A percentile compares a stretch with the other conserved stretches of the same genome.
Evolutionary conservation across 2,113 vertebrate genomes (phyloP).

Genomic region (Plecotus auritus): DNA sequence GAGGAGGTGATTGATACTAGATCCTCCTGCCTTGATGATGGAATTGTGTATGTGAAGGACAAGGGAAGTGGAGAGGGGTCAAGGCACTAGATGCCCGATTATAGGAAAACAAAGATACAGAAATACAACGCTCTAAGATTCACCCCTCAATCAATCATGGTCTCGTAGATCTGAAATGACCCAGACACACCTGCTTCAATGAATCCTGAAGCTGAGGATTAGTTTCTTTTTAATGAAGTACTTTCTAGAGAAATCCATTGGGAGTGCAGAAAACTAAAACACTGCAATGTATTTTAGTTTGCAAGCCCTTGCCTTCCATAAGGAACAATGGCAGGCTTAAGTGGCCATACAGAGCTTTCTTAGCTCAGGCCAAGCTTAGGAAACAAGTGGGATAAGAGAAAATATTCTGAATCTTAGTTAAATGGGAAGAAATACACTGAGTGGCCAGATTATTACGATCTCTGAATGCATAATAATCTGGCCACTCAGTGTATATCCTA

Average conservation of each 20-base stretch:
- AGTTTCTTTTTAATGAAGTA: conserved; percentile 1
- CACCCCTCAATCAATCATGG: neutral
- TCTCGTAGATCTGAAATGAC: neutral
- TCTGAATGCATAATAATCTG: too few species aligned
- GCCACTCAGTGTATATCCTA: too few species aligned
- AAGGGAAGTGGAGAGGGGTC: neutral
- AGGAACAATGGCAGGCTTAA: neutral
- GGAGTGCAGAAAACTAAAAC: neutral
- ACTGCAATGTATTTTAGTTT: neutral
- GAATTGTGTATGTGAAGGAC: neutral
- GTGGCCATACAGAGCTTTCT: neutral
- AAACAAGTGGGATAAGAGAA: neutral
- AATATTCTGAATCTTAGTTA: neutral
- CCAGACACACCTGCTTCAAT: neutral
- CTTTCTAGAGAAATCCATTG: neutral
- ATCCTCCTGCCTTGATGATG: neutral
- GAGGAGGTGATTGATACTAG: neutral
- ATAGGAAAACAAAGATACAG: neutral
- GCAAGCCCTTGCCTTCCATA: neutral
- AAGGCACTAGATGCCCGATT: neutral
- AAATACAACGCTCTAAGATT: neutral
- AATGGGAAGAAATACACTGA: neutral
- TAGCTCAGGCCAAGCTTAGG: neutral
- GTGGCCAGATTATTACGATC: too few species aligned
- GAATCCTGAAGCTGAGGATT: conserved; percentile 39